These are phyloP conservation scores for Hirtodrosophila histrioides DNA, from an alignment of 2,888 invertebrate genomes.

Conservation along the genomic window DNA sequence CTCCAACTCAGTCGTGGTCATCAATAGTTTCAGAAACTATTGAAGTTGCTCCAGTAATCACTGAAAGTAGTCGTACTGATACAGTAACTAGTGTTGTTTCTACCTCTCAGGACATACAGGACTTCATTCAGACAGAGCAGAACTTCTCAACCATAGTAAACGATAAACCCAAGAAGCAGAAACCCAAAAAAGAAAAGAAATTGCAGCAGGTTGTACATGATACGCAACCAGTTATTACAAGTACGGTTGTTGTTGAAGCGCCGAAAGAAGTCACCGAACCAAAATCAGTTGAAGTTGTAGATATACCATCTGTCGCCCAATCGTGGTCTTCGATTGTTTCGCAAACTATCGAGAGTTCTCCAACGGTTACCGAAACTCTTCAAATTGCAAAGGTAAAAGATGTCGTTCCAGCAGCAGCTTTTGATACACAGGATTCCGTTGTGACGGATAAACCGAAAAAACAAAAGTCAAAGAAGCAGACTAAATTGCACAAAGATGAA, in stretches of 20 bases:
- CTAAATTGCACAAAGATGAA: slow-evolving; percentile 14
- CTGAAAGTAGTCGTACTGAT: neutral
- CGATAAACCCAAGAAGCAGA: no score
- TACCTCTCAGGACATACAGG: slow-evolving; percentile 1
- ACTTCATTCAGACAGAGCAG: slow-evolving; percentile 25
- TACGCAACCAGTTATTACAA: neutral
- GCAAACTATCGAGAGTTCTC: slow-evolving; percentile 35
- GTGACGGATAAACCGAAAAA: slow-evolving; percentile 32
- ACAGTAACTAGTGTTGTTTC: no score
- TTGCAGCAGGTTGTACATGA: no score
- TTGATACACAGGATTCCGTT: neutral
- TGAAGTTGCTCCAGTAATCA: neutral
- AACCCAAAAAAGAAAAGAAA: no score
- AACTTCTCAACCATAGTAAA: neutral
- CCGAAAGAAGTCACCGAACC: neutral
- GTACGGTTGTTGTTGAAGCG: slow-evolving; percentile 1
- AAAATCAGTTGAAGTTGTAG: neutral
- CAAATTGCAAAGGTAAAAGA: slow-evolving; percentile 2
- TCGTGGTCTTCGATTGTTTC: slow-evolving; percentile 65
- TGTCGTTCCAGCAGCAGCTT: neutral
- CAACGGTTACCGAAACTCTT: slow-evolving; percentile 17
- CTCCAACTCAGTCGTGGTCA: slow-evolving; percentile 39
- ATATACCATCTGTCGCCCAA: slow-evolving; percentile 5
- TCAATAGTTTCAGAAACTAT: slow-evolving; percentile 9
- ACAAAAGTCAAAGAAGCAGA: slow-evolving; percentile 48